These are phyloP conservation scores for Pelodiscus sinensis DNA, from an alignment of 2,113 vertebrate species.

Conservation along the genomic window DNA sequence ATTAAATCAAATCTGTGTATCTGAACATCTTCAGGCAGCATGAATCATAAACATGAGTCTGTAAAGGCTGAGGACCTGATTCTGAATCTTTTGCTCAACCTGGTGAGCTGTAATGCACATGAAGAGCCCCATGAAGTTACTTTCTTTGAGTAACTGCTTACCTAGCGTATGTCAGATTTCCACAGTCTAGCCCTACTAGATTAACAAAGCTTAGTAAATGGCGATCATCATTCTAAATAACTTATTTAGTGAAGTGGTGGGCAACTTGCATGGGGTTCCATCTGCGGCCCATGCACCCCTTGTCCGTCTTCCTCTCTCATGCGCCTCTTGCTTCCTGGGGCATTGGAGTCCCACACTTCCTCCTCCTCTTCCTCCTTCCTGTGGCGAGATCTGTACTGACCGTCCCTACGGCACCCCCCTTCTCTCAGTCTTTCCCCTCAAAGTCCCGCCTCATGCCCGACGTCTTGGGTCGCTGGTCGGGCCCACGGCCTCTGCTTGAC, in stretches of 20 bases:
- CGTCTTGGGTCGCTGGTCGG: too few relatives aligned
- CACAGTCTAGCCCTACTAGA: background rate
- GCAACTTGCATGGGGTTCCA: too few relatives aligned
- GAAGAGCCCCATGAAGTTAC: rapidly evolving
- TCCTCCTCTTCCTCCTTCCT: too few relatives aligned
- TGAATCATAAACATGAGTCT: background rate
- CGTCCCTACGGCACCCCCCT: too few relatives aligned
- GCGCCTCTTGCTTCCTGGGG: too few relatives aligned
- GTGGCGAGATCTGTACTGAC: too few relatives aligned
- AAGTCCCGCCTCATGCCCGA: too few relatives aligned
- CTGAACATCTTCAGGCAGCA: background rate
- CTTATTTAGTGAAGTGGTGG: background rate
- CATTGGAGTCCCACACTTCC: too few relatives aligned
- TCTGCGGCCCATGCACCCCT: too few relatives aligned
- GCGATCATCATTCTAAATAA: background rate
- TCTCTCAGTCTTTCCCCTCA: too few relatives aligned
- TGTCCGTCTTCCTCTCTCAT: too few relatives aligned
- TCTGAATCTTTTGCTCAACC: background rate
- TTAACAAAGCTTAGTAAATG: background rate
- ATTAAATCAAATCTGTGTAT: background rate
- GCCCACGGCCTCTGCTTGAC: too few relatives aligned
- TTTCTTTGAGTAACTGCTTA: background rate
- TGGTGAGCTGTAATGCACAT: background rate
- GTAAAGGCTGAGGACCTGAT: background rate
- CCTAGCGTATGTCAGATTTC: background rate